Conservation (phyloP, 2,888 invertebrate genomes). For the Rhogogaster chlorosoma region DNA sequence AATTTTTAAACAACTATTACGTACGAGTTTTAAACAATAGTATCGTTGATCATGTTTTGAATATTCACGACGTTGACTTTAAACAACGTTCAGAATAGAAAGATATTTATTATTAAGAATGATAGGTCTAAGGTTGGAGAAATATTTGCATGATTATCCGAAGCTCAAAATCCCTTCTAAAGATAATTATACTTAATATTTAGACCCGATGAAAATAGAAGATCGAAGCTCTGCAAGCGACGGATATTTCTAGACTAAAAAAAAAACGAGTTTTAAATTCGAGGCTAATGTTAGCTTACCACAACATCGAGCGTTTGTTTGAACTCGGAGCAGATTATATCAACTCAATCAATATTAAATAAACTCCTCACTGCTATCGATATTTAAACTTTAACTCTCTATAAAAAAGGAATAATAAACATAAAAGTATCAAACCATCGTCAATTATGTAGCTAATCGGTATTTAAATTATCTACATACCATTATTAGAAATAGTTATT, state of each 20-base stretch:
- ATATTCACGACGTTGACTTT: neutral
- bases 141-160: constrained; percentile 42
- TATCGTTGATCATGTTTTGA: constrained; percentile 13
- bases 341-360: neutral
- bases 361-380: neutral
- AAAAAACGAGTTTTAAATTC: neutral
- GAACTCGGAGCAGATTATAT: neutral
- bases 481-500: constrained; percentile 26
- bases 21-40: constrained; percentile 9
- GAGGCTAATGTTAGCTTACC: neutral
- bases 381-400: constrained; percentile 31
- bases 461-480: constrained; percentile 29
- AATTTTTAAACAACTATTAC: constrained; percentile 22
- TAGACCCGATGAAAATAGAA: neutral
- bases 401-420: neutral
- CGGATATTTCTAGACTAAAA: neutral
- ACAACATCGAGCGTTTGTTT: neutral
- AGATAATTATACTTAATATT: constrained; percentile 7
- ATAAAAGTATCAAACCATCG: constrained; percentile 28
- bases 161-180: constrained; percentile 32
- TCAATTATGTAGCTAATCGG: constrained; percentile 22
- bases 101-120: constrained; percentile 22
- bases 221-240: neutral
- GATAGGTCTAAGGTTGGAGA: constrained; percentile 27
- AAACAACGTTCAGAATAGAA: constrained; percentile 8